These are phyloP conservation scores for Thamnophis sirtalis DNA, from an alignment of 2,113 vertebrate species.

Conservation along the genomic window DNA sequence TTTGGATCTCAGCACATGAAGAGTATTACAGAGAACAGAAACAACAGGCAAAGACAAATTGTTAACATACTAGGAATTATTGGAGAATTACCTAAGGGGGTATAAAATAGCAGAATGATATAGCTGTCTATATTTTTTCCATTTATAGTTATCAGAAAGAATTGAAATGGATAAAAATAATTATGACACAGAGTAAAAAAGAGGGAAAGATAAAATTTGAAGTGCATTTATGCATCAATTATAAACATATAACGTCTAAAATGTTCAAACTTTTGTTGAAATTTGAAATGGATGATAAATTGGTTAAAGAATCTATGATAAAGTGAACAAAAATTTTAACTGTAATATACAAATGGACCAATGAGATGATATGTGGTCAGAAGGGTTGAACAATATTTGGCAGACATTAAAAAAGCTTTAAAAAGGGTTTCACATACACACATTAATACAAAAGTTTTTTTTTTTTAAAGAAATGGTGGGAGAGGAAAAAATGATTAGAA, in stretches of 20 bases:
- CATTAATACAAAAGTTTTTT: neutral
- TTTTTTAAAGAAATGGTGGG: neutral
- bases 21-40: neutral
- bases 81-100: neutral
- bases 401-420: neutral
- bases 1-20: neutral
- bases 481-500: neutral
- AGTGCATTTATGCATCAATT: neutral
- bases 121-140: neutral
- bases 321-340: neutral
- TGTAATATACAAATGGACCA: neutral
- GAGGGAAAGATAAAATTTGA: neutral
- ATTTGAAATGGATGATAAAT: neutral
- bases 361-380: neutral
- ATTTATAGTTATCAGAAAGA: neutral
- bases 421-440: neutral
- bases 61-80: neutral
- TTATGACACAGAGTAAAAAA: neutral
- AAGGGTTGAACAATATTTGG: neutral
- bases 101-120: neutral
- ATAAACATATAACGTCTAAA: neutral
- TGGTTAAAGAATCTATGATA: neutral
- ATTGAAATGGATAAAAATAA: neutral
- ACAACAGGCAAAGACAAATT: neutral
- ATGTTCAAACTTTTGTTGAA: neutral